phyloP scores from a whole-genome alignment of 2,113 vertebrate species.

The Grammomys surdaster region DNA sequence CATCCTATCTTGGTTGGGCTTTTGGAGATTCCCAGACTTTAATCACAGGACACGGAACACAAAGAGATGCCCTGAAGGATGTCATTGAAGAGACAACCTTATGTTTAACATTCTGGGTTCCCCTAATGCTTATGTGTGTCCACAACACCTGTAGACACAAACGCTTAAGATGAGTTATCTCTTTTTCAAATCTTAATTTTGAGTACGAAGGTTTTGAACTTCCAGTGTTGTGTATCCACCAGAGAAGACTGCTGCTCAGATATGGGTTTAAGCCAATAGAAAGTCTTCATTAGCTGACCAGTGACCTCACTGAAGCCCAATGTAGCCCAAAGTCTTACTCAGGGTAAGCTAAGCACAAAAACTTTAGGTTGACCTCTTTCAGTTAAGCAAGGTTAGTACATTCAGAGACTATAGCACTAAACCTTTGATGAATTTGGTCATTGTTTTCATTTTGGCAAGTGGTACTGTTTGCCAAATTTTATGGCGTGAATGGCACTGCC shows the following conservation, averaged over 20 bases:
- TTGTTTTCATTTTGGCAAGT: neutral
- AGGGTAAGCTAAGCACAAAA: neutral
- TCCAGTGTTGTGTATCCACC: neutral
- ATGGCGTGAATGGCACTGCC: neutral
- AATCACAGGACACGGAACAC: neutral
- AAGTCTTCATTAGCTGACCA: neutral
- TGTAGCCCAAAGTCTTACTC: neutral
- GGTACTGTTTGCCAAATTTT: neutral
- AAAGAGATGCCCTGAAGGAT: neutral
- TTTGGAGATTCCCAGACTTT: neutral
- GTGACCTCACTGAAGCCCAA: neutral
- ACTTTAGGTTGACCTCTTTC: neutral
- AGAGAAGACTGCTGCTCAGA: neutral
- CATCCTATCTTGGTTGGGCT: neutral
- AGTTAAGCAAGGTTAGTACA: neutral
- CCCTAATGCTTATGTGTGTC: neutral
- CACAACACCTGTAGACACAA: neutral
- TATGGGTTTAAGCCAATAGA: neutral
- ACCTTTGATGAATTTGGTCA: neutral
- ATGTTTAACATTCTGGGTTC: neutral
- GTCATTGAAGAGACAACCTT: neutral
- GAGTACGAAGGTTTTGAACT: neutral
- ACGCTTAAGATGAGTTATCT: neutral
- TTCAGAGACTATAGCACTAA: neutral
- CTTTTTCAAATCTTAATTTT: neutral